Evolutionary conservation across 1,140 invertebrate genomes (phyloP), one percentile per base, ranked within the genome.

Genomic region (Bathynomus jamesi): DNA sequence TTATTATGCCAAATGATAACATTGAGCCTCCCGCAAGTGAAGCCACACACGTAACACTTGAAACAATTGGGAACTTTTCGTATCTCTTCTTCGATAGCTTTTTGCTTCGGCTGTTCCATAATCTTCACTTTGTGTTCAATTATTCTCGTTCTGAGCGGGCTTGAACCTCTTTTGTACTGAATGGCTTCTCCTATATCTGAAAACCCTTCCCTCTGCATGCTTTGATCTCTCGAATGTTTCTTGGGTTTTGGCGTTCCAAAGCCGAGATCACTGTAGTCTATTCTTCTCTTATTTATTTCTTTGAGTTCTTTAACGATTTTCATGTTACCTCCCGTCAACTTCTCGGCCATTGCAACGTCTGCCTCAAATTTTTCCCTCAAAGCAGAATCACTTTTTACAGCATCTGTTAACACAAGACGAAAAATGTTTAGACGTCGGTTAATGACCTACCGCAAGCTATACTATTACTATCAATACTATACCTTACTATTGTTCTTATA

Each of bases 1-100:
- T 77, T 77, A 60, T 77, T 77, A 67, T 77, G 76, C 76, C 76
- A 77, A 10, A 77, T 63, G 28, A 77, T 77, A 13, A 77, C 76
- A 70, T 74, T 74, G 8, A 77, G 27, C 17, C 76, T 66, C 17
- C 69, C 32, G 53, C 76, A 77, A 1, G 76, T 77, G 61, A 70
- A 77, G 13, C 68, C 72, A 70, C 76, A 77, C n/a, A 40, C 53
- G 29, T 69, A 67, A 62, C 76, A 77, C 40, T 77, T 77, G 67
- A 32, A 77, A 61, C 71, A 74, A 62, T 62, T 72, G 28, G 70
- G 46, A 27, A 70, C 70, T 13, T 63, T 64, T 24, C 64, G 28
- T 32, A 74, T 69, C 24, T 77, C 72, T 53, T 77, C 70, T 24
- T 73, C 69, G 13, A 66, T 63, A 17, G 25, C 68, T 62, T 77